Evolutionary conservation across 2,113 vertebrate species (phyloP), one percentile per base, ranked within the genome.

Genomic region (Nyctereutes procyonoides): DNA sequence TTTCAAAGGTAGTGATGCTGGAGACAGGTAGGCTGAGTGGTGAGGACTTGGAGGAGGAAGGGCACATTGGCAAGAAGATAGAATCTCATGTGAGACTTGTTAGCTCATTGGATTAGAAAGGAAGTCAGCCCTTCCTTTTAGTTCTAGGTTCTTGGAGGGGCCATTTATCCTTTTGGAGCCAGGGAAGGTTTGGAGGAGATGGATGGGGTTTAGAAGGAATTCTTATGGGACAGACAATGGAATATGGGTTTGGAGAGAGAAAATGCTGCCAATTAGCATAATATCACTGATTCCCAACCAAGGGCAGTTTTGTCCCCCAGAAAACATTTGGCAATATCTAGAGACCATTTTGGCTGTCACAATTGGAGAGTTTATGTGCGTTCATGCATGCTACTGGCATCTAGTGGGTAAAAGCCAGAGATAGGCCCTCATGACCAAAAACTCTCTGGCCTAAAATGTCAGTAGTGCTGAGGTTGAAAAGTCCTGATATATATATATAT

Each of bases 81-180:
- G 5, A 69, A 5, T 88, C 38, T 81, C 48, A 8, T 63, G 12
- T 96, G 58, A 69, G 17, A 16, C 28, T 79, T 38, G 5, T 56
- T 53, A 48, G 48, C 48, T 95, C 65, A 65, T 51, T 90, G 77
- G 74, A 74, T 91, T 88, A 82, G 55, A 92, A 85, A 89, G 92
- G 32, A 76, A 93, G 7, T 30, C 55, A 81, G 3, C 11, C 56
- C 51, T 93, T 93, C 89, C 13, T 93, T 88, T 74, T 35, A 38
- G 30, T 58, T 10, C 5, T 63, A 62, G 63, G 12, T 62, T 89
- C 53, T 86, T 77, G 26, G 43, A 90, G 30, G 65, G 80, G 20
- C 53, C 62, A 32, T 88, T 95, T 56, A 53, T 84, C 32, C 17
- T 81, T 81, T 89, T 65, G 55, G 67, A 96, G 43, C 67, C 71